A percentile compares a stretch with the other conserved stretches of the same genome.
Conservation (phyloP, 2,113 vertebrate species). For the Bombycilla garrulus region DNA sequence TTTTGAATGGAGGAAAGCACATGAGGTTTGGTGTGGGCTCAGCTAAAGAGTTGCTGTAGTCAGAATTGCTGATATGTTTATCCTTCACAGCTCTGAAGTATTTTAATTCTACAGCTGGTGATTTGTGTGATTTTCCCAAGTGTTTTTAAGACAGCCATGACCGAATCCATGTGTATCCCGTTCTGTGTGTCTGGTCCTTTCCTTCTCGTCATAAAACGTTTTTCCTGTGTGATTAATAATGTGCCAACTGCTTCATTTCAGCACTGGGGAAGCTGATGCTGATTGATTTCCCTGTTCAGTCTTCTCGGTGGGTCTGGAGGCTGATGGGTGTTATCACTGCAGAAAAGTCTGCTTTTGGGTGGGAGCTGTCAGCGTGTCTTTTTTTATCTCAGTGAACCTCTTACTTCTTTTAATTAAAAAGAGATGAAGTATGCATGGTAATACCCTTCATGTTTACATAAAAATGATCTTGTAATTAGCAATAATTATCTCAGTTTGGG, state of each 20-base stretch:
- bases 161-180: not conserved
- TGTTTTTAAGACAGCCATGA: not conserved
- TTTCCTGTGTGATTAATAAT: not conserved
- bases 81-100: not conserved
- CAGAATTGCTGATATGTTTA: not conserved
- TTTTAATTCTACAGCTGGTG: not conserved
- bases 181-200: not conserved
- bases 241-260: not conserved
- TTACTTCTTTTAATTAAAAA: slow-evolving; percentile 17
- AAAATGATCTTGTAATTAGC: slow-evolving; percentile 18
- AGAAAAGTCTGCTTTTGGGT: not conserved
- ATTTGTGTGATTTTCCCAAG: not conserved
- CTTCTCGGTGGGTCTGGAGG: not conserved
- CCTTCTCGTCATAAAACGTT: not conserved
- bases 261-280: not conserved
- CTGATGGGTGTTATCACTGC: not conserved
- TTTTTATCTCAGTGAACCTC: not conserved
- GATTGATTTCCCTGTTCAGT: not conserved
- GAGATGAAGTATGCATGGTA: not conserved
- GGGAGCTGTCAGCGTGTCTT: not conserved
- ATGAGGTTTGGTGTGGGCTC: not conserved
- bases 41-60: not conserved
- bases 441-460: not conserved
- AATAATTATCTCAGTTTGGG: not conserved
- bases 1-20: not conserved